These are phyloP conservation scores for Leistus spinibarbis DNA, from an alignment of 2,888 invertebrate genomes.

Conservation along the genomic window DNA sequence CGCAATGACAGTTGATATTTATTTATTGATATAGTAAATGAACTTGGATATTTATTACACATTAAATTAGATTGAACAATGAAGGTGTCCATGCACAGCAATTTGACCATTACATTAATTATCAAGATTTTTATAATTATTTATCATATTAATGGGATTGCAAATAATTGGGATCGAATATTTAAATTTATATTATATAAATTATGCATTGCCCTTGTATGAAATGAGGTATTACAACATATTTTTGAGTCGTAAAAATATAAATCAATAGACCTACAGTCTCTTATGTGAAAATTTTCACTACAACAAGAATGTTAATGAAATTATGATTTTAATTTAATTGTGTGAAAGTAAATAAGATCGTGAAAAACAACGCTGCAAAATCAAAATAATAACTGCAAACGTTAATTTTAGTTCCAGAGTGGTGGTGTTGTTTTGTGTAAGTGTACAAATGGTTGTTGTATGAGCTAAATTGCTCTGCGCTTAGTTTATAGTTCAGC, in stretches of 20 bases:
- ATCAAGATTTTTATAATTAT: background rate
- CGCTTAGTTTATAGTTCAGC: conserved; percentile 49
- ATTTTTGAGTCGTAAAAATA: too few species aligned
- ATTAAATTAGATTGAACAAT: background rate
- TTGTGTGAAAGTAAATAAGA: too few species aligned
- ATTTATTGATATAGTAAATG: background rate
- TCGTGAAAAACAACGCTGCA: too few species aligned
- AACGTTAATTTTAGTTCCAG: background rate
- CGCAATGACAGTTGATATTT: background rate
- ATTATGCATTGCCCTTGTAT: too few species aligned
- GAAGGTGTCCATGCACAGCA: background rate
- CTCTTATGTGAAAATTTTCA: too few species aligned
- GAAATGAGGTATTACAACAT: too few species aligned
- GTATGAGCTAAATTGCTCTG: conserved; percentile 21
- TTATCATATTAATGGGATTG: background rate
- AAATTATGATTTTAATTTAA: too few species aligned
- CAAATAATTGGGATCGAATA: background rate
- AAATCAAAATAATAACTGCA: too few species aligned
- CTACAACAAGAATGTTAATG: too few species aligned
- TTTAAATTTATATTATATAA: background rate
- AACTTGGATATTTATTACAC: background rate
- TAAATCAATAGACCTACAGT: too few species aligned
- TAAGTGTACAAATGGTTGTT: conserved; percentile 20
- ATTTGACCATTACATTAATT: background rate
- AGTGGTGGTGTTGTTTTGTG: background rate